These are phyloP conservation scores for Vollenhovia emeryi DNA, from an alignment of 1,140 invertebrate genomes.

Conservation along the genomic window DNA sequence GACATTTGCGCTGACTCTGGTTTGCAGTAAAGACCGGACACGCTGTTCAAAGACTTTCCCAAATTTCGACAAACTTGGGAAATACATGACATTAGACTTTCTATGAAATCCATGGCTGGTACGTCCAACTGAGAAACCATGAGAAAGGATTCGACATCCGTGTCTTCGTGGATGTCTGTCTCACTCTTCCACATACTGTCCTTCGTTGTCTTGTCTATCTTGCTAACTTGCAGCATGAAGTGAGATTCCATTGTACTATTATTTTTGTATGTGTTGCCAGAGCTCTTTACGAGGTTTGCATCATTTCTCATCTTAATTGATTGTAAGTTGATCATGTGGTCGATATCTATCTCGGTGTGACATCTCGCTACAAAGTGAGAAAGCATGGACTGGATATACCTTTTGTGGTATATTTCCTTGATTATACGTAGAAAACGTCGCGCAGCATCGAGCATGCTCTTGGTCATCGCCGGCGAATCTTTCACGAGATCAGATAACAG, in stretches of 20 bases:
- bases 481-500: constrained; percentile 73
- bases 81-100: constrained; percentile 10
- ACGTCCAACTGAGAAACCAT: not conserved
- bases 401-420: not conserved
- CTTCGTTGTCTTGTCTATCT: not conserved
- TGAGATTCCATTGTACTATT: constrained; percentile 34
- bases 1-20: not conserved
- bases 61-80: constrained; percentile 60
- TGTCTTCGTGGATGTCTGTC: not conserved
- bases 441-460: too few species aligned
- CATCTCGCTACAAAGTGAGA: too few species aligned
- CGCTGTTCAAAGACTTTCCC: constrained; percentile 15
- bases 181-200: not conserved
- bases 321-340: too few species aligned
- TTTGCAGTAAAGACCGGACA: constrained; percentile 50
- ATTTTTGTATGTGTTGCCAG: constrained; percentile 28
- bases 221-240: not conserved
- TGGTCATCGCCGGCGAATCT: constrained; percentile 63
- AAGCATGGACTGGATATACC: not conserved
- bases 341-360: too few species aligned
- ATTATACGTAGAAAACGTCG: too few species aligned
- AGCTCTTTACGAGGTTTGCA: not conserved
- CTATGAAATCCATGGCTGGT: not conserved
- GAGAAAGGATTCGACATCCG: not conserved
- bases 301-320: not conserved